Evolutionary conservation across 2,888 invertebrate genomes (phyloP).

Genomic region (Lepidonotus clava): DNA sequence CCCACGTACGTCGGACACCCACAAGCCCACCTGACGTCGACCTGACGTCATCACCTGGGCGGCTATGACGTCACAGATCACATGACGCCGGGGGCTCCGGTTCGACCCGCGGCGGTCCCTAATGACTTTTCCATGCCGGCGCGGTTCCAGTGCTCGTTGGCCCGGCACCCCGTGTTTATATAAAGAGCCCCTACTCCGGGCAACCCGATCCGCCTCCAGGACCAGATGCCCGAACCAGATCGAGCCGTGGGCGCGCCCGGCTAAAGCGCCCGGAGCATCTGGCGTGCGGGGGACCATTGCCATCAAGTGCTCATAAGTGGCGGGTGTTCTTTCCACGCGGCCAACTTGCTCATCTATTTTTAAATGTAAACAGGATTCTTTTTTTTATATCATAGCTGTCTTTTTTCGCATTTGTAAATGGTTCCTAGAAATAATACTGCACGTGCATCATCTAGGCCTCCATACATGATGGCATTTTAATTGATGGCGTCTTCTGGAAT

Average conservation of each 20-base stretch:
- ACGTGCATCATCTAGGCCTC: too few species aligned
- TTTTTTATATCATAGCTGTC: too few species aligned
- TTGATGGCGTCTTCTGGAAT: too few species aligned
- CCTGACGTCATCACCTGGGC: background rate
- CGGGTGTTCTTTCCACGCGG: too few species aligned
- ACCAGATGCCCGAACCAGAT: background rate
- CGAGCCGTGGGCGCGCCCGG: too few species aligned
- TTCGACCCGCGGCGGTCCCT: background rate
- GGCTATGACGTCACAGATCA: conserved; percentile 17
- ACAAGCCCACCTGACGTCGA: background rate
- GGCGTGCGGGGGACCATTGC: background rate
- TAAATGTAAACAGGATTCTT: too few species aligned
- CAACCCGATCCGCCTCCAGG: background rate
- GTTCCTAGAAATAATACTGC: too few species aligned
- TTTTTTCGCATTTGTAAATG: too few species aligned
- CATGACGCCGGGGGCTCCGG: background rate
- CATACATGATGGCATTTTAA: too few species aligned
- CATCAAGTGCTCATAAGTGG: background rate
- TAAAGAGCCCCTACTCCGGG: background rate
- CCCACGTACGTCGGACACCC: background rate
- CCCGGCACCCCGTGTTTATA: background rate
- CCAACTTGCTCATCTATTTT: too few species aligned
- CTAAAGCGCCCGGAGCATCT: background rate
- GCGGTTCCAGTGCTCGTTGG: background rate
- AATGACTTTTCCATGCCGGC: conserved; percentile 2